Conservation (phyloP, 37 sponge, comb jelly and placozoan genomes). For the Tethya wilhelma region DNA sequence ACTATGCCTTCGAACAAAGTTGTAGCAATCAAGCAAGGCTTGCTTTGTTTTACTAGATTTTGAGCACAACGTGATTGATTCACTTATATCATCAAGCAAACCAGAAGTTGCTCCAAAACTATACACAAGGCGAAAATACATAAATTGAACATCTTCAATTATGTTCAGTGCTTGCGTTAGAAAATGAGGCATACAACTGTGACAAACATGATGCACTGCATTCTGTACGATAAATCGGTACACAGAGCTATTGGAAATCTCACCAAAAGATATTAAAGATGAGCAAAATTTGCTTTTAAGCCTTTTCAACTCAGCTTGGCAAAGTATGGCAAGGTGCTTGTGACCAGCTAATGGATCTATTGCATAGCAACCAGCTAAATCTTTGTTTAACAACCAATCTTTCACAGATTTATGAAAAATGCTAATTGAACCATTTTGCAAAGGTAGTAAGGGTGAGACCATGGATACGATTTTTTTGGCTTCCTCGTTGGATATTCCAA, state of each 20-base stretch:
- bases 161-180: background rate
- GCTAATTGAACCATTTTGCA: too few relatives aligned
- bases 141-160: conserved; percentile 20
- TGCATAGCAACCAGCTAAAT: too few relatives aligned
- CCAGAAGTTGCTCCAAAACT: background rate
- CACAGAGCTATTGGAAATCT: background rate
- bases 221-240: conserved; percentile 10
- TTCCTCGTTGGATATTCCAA: too few relatives aligned
- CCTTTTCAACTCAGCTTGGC: too few relatives aligned
- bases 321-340: too few relatives aligned
- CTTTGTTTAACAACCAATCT: too few relatives aligned
- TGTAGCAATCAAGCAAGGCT: background rate
- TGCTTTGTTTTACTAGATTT: background rate
- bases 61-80: background rate
- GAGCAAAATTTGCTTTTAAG: too few relatives aligned
- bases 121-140: conserved; percentile 17
- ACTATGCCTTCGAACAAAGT: conserved; percentile 17
- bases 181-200: background rate
- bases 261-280: background rate
- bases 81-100: conserved; percentile 14
- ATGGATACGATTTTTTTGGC: too few relatives aligned
- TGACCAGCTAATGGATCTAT: too few relatives aligned
- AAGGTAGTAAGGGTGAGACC: too few relatives aligned
- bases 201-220: conserved; percentile 14
- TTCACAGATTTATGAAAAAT: too few relatives aligned